phyloP scores from a whole-genome alignment of 2,797 vertebrate species.

The Acanthiza pusilla region DNA sequence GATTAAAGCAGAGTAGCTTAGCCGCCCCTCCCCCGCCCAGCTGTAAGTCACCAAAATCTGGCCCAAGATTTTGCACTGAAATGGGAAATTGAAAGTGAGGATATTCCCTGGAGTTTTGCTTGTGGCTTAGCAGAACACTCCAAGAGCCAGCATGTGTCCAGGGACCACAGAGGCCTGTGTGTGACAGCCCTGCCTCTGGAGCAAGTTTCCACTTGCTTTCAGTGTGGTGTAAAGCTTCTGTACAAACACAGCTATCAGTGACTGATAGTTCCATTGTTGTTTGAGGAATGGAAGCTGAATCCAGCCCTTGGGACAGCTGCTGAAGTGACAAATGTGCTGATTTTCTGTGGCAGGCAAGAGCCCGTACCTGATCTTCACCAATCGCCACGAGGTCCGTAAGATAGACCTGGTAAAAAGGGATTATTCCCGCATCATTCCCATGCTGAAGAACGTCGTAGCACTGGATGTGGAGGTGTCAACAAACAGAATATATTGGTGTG shows the following conservation, averaged over 20 bases:
- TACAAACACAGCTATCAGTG: background rate
- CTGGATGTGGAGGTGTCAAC: constrained; percentile 93
- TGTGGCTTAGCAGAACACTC: background rate
- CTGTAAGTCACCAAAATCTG: background rate
- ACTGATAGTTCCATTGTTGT: background rate
- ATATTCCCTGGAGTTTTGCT: background rate
- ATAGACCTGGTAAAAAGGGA: constrained; percentile 92
- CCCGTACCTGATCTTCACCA: constrained; percentile 94
- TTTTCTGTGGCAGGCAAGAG: constrained; percentile 81
- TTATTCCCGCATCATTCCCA: constrained; percentile 90
- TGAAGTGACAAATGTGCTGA: background rate
- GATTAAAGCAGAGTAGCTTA: background rate
- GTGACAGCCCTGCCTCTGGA: background rate
- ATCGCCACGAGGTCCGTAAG: constrained; percentile 92
- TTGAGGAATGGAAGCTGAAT: background rate
- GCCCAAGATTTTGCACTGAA: background rate
- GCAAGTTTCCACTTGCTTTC: background rate
- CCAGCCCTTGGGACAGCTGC: background rate
- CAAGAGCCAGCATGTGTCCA: background rate
- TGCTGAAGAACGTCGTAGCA: constrained; percentile 94
- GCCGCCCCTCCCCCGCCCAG: background rate
- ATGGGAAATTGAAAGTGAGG: background rate
- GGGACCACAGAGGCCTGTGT: rapidly evolving
- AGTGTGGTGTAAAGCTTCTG: background rate
- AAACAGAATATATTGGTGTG: constrained; percentile 97